Evolutionary conservation across 2,113 vertebrate genomes (phyloP).

Genomic region (Maylandia zebra): DNA sequence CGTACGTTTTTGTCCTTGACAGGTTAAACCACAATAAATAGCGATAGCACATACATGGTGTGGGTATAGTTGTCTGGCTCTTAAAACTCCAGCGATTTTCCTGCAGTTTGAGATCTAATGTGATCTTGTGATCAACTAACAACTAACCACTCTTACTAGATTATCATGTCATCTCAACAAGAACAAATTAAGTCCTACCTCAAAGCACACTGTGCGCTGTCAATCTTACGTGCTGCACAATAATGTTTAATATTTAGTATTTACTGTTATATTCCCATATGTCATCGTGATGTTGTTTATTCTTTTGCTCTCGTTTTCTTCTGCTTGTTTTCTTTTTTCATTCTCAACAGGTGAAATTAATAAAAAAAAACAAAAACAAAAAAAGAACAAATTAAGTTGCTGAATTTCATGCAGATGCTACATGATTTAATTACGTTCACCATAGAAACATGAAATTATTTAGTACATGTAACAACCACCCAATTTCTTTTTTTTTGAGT

Average conservation of each 20-base stretch:
- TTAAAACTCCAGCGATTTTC: background rate
- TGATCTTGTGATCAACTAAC: background rate
- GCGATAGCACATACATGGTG: background rate
- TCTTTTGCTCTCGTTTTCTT: background rate
- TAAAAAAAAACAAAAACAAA: rapidly evolving
- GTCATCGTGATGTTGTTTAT: background rate
- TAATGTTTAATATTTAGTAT: background rate
- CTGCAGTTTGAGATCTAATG: background rate
- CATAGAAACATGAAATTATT: background rate
- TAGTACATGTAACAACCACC: background rate
- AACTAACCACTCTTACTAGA: background rate
- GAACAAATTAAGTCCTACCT: background rate
- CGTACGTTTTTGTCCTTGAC: background rate
- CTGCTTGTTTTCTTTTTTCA: background rate
- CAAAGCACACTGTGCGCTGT: background rate
- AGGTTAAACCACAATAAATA: background rate
- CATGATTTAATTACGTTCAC: background rate
- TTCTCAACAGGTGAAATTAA: background rate
- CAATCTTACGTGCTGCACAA: background rate
- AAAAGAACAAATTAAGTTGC: background rate
- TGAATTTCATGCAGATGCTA: background rate
- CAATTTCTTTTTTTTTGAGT: background rate
- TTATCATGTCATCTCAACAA: background rate
- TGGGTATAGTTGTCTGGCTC: background rate
- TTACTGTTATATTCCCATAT: background rate